Conservation (phyloP, 1,140 invertebrate genomes). For the Monochamus saltuarius region DNA sequence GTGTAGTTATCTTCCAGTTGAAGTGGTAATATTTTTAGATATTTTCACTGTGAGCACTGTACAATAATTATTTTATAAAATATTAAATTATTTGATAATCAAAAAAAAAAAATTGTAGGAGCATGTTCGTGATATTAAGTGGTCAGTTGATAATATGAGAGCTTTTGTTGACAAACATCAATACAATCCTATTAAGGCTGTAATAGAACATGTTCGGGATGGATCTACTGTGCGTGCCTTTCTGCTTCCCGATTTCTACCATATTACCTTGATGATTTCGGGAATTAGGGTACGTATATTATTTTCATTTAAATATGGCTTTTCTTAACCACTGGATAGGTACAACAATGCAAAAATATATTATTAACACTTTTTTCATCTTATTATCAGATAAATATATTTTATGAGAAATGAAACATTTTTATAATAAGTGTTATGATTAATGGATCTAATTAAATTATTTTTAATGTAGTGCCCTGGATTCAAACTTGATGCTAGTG, state of each 20-base stretch:
- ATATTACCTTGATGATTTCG: conserved; percentile 91
- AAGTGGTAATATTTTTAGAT: no score
- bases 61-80: not conserved
- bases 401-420: no score
- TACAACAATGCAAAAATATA: no score
- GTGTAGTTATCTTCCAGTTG: no score
- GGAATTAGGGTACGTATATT: conserved; percentile 75
- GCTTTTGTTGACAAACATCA: conserved; percentile 79
- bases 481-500: conserved; percentile 69
- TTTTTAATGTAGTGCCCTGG: conserved; percentile 63
- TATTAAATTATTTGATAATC: not conserved
- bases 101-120: conserved; percentile 50
- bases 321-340: no score
- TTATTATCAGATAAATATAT: no score
- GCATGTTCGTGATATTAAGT: conserved; percentile 84
- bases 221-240: conserved; percentile 92
- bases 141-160: conserved; percentile 80
- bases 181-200: conserved; percentile 78
- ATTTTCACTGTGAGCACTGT: not conserved
- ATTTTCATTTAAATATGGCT: no score
- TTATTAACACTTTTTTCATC: no score
- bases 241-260: conserved; percentile 82
- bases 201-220: conserved; percentile 95
- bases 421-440: no score
- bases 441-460: no score